Evolutionary conservation across 2,113 vertebrate genomes (phyloP).

Genomic region (Trinectes maculatus): DNA sequence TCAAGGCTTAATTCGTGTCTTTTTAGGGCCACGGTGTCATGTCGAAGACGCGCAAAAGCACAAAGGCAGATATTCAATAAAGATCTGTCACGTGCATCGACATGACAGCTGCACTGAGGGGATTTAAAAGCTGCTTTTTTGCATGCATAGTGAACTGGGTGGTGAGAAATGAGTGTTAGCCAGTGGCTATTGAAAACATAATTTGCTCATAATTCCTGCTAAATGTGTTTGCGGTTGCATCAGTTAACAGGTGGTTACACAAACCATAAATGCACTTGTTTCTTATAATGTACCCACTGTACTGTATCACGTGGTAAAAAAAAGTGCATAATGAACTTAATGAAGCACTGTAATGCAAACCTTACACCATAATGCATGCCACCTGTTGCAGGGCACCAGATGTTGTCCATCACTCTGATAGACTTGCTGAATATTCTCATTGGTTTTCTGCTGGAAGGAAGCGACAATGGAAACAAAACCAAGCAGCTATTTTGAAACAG

Average conservation of each 20-base stretch:
- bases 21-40: not conserved
- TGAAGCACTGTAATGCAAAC: too few relatives aligned
- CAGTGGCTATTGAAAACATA: too few relatives aligned
- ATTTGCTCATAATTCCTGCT: too few relatives aligned
- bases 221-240: too few relatives aligned
- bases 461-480: not conserved
- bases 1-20: slow-evolving; percentile 12
- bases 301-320: too few relatives aligned
- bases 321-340: too few relatives aligned
- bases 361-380: not conserved
- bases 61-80: not conserved
- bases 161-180: too few relatives aligned
- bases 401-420: not conserved
- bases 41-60: slow-evolving; percentile 2
- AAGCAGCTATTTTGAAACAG: not conserved
- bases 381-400: not conserved
- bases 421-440: not conserved
- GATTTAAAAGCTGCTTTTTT: not conserved
- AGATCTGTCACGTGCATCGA: too few relatives aligned
- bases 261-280: too few relatives aligned
- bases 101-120: not conserved
- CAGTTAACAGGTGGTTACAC: too few relatives aligned
- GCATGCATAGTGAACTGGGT: too few relatives aligned
- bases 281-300: too few relatives aligned
- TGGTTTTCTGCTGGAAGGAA: not conserved